Evolutionary conservation across 2,888 invertebrate species (phyloP).

Genomic region (Lingula anatina): DNA sequence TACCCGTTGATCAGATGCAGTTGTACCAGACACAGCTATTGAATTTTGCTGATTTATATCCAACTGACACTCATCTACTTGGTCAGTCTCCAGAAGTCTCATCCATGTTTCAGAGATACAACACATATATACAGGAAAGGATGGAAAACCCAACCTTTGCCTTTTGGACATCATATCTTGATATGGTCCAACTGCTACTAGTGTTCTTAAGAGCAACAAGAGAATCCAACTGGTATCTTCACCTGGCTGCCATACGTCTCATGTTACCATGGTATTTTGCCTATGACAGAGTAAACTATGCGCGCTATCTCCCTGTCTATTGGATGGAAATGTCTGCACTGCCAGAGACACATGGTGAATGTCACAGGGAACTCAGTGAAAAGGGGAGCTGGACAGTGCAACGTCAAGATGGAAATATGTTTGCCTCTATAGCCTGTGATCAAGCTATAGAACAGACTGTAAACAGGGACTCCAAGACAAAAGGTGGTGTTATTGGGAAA

Average conservation of each 20-base stretch:
- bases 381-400: slow-evolving; percentile 6
- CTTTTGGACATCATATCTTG: slow-evolving; percentile 5
- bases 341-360: slow-evolving; percentile 7
- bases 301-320: slow-evolving; percentile 10
- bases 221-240: slow-evolving; percentile 9
- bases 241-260: slow-evolving; percentile 2
- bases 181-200: slow-evolving; percentile 7
- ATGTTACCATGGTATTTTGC: slow-evolving; percentile 11
- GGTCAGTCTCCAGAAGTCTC: too few relatives aligned
- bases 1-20: too few relatives aligned
- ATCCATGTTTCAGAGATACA: neutral
- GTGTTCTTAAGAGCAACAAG: slow-evolving; percentile 6
- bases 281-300: slow-evolving; percentile 7
- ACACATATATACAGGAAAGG: neutral
- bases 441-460: slow-evolving; percentile 9
- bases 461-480: slow-evolving; percentile 9
- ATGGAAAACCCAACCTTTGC: slow-evolving; percentile 2
- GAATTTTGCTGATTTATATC: too few relatives aligned
- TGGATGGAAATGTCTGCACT: slow-evolving; percentile 14
- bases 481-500: slow-evolving; percentile 7
- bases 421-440: slow-evolving; percentile 7
- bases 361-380: neutral
- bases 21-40: too few relatives aligned
- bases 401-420: neutral
- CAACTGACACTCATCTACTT: too few relatives aligned